phyloP scores from a whole-genome alignment of 2,888 invertebrate species.

The Euproctis similis region DNA sequence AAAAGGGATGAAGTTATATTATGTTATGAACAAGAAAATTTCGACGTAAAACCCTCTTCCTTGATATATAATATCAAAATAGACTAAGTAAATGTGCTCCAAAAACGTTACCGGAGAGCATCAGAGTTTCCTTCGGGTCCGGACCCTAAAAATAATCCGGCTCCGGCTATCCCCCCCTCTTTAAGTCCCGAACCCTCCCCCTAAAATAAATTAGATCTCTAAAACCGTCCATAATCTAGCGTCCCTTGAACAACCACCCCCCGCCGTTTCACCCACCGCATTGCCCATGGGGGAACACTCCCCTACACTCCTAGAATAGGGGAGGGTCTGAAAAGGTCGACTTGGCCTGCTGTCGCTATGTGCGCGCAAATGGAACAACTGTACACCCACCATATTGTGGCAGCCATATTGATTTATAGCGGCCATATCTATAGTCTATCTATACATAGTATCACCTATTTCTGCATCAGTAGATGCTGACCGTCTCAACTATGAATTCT shows the following conservation, averaged over 20 bases:
- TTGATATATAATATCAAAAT: slow-evolving; percentile 5
- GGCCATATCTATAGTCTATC: slow-evolving; percentile 3
- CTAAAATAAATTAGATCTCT: slow-evolving; percentile 57
- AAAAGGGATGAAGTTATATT: too few species aligned
- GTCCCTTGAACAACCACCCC: slow-evolving; percentile 34
- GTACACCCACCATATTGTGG: slow-evolving; percentile 19
- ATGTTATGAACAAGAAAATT: too few species aligned
- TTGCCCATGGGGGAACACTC: slow-evolving; percentile 56
- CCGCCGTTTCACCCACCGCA: slow-evolving; percentile 38
- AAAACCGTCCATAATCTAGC: slow-evolving; percentile 39
- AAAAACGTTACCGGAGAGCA: slow-evolving; percentile 9
- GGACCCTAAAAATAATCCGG: slow-evolving; percentile 27
- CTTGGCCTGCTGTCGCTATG: slow-evolving; percentile 27
- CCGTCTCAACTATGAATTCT: too few species aligned
- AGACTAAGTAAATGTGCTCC: not conserved
- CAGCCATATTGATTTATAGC: slow-evolving; percentile 27
- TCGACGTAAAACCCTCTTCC: too few species aligned
- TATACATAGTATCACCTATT: too few species aligned
- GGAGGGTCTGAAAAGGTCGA: slow-evolving; percentile 52
- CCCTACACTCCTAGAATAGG: slow-evolving; percentile 36
- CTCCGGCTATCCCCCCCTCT: slow-evolving; percentile 24
- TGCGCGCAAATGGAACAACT: slow-evolving; percentile 21
- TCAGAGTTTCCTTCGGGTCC: slow-evolving; percentile 16
- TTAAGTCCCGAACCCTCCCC: slow-evolving; percentile 36
- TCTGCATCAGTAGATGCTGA: too few species aligned